These are phyloP conservation scores for Pachyuromys duprasi DNA, from an alignment of 2,797 vertebrate species.

Conservation along the genomic window DNA sequence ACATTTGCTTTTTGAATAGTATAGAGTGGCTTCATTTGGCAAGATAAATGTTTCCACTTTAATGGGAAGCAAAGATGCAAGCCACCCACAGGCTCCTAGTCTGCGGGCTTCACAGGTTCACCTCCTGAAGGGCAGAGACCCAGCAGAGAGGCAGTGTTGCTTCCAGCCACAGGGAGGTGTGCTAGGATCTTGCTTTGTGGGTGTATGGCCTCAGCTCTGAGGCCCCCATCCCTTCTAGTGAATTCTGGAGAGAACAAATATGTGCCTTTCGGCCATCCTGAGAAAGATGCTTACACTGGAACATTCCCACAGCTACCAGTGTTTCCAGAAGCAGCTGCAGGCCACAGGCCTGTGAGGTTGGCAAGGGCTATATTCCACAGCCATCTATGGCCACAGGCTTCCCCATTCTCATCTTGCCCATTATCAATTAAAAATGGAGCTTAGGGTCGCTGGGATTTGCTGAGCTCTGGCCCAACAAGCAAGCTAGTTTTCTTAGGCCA, in stretches of 20 bases:
- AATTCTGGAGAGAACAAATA: background rate
- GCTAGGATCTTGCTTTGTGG: fast-evolving
- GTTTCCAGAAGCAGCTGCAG: background rate
- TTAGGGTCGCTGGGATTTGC: slow-evolving; percentile 55
- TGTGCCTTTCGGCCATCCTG: background rate
- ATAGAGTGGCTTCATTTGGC: slow-evolving; percentile 72
- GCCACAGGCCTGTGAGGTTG: background rate
- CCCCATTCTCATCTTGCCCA: background rate
- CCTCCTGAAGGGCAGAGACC: slow-evolving; percentile 5
- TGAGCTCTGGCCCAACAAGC: slow-evolving; percentile 50
- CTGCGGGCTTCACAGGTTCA: background rate
- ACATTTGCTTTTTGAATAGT: slow-evolving; percentile 81
- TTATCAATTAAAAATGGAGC: slow-evolving; percentile 1
- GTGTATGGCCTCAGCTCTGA: fast-evolving
- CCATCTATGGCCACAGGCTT: background rate
- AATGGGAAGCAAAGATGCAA: slow-evolving; percentile 36
- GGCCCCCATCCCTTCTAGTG: background rate
- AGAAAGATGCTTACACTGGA: fast-evolving
- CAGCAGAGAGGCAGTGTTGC: background rate
- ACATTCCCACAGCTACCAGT: background rate
- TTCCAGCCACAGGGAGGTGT: background rate
- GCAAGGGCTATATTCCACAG: background rate
- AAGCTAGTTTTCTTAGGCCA: slow-evolving; percentile 71
- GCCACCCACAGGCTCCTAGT: background rate
- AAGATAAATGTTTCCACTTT: slow-evolving; percentile 79